Evolutionary conservation across 2,113 vertebrate genomes (phyloP).

Genomic region (Oryzias woworae): DNA sequence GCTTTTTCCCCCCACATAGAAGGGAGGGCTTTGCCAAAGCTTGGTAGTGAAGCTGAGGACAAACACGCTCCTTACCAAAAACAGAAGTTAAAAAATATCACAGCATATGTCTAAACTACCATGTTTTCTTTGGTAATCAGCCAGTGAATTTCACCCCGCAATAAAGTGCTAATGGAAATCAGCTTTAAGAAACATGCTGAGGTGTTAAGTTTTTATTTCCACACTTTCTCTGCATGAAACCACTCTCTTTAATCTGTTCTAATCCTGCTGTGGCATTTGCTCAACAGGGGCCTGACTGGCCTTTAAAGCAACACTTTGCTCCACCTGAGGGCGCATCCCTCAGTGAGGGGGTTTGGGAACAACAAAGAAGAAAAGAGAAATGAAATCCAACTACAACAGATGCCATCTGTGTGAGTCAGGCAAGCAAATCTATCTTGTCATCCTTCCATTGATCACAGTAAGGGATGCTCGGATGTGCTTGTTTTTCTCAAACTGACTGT

Average conservation of each 20-base stretch:
- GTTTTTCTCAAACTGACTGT: constrained; percentile 26
- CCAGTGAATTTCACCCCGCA: constrained; percentile 34
- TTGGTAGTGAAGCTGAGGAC: not conserved
- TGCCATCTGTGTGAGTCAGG: constrained; percentile 17
- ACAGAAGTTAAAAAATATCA: constrained; percentile 14
- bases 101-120: constrained; percentile 8
- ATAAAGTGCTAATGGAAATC: constrained; percentile 57
- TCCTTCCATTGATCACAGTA: constrained; percentile 29
- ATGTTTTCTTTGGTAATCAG: constrained; percentile 5
- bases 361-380: constrained; percentile 32
- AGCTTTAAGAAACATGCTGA: constrained; percentile 61
- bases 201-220: constrained; percentile 56
- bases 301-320: constrained; percentile 48
- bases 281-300: constrained; percentile 48
- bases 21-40: not conserved
- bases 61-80: not conserved
- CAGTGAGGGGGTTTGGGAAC: constrained; percentile 20
- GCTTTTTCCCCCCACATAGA: constrained; percentile 16
- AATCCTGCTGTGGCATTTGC: constrained; percentile 71
- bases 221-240: constrained; percentile 53
- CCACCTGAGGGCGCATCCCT: constrained; percentile 29
- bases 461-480: not conserved
- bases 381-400: constrained; percentile 25
- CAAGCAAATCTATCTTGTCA: constrained; percentile 20
- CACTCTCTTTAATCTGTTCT: constrained; percentile 62